Conservation (phyloP, 1,140 invertebrate species). For the Drosophila tani region DNA sequence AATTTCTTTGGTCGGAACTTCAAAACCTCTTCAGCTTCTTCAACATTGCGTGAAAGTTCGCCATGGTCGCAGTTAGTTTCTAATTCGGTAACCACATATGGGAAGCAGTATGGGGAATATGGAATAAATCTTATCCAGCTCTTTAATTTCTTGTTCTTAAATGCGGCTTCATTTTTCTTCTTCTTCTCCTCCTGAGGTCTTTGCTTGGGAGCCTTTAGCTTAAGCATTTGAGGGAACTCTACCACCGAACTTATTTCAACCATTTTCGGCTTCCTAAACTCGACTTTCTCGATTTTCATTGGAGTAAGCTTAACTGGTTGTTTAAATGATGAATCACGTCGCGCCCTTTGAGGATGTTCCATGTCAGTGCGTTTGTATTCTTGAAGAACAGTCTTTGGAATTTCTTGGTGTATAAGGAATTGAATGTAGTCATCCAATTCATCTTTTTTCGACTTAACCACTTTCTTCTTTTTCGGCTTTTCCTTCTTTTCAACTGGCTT, state of each 20-base stretch:
- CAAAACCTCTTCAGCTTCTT: slow-evolving; percentile 71
- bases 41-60: slow-evolving; percentile 78
- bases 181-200: slow-evolving; percentile 84
- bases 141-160: slow-evolving; percentile 77
- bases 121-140: slow-evolving; percentile 78
- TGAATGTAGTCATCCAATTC: slow-evolving; percentile 84
- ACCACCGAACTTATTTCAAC: slow-evolving; percentile 77
- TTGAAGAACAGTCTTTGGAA: slow-evolving; percentile 81
- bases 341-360: slow-evolving; percentile 74
- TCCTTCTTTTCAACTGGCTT: slow-evolving; percentile 48
- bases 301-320: slow-evolving; percentile 72
- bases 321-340: slow-evolving; percentile 71
- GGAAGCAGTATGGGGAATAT: slow-evolving; percentile 73
- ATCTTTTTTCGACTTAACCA: slow-evolving; percentile 73
- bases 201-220: slow-evolving; percentile 83
- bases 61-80: slow-evolving; percentile 61
- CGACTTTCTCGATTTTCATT: slow-evolving; percentile 76
- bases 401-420: slow-evolving; percentile 81
- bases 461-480: slow-evolving; percentile 73
- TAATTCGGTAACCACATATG: slow-evolving; percentile 62
- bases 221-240: slow-evolving; percentile 78
- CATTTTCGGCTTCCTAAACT: slow-evolving; percentile 67
- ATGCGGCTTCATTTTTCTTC: slow-evolving; percentile 78
- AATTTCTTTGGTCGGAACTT: slow-evolving; percentile 74
- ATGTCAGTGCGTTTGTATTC: slow-evolving; percentile 75